Evolutionary conservation across 2,113 vertebrate genomes (phyloP).

Genomic region (Marmota monax): DNA sequence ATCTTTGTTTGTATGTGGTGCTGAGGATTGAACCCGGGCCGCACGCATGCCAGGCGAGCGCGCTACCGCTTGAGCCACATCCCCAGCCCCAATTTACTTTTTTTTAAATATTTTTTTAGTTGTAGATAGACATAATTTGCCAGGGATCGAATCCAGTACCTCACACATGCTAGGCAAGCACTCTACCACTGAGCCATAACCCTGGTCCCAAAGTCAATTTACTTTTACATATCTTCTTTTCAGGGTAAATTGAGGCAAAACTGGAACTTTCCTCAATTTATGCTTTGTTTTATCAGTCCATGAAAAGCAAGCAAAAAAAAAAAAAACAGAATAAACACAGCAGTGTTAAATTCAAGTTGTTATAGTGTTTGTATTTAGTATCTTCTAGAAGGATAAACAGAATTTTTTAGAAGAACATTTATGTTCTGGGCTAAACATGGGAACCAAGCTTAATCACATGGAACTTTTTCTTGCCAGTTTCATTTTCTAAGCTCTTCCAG

Average conservation of each 20-base stretch:
- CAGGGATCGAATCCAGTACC: too few species aligned
- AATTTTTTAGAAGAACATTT: not conserved
- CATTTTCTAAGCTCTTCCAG: conserved; percentile 49
- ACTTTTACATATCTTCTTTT: conserved; percentile 19
- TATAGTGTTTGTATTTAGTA: conserved; percentile 26
- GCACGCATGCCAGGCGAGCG: too few species aligned
- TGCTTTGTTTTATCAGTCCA: conserved; percentile 42
- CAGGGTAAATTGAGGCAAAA: not conserved
- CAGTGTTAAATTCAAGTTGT: conserved; percentile 42
- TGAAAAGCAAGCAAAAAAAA: conserved; percentile 51
- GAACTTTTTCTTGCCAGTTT: conserved; percentile 56
- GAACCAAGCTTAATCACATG: not conserved
- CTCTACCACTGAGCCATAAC: too few species aligned
- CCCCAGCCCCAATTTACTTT: too few species aligned
- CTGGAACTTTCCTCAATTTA: not conserved
- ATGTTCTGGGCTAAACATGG: not conserved
- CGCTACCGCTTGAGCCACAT: too few species aligned
- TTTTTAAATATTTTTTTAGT: too few species aligned
- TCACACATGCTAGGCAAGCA: too few species aligned
- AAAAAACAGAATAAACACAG: conserved; percentile 8
- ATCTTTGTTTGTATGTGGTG: too few species aligned
- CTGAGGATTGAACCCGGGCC: too few species aligned
- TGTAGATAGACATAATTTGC: too few species aligned
- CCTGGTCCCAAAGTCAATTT: not conserved
- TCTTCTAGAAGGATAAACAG: not conserved